Base-by-base conservation (phyloP, 2,888 invertebrate species). In the Eristalis intricaria region DNA sequence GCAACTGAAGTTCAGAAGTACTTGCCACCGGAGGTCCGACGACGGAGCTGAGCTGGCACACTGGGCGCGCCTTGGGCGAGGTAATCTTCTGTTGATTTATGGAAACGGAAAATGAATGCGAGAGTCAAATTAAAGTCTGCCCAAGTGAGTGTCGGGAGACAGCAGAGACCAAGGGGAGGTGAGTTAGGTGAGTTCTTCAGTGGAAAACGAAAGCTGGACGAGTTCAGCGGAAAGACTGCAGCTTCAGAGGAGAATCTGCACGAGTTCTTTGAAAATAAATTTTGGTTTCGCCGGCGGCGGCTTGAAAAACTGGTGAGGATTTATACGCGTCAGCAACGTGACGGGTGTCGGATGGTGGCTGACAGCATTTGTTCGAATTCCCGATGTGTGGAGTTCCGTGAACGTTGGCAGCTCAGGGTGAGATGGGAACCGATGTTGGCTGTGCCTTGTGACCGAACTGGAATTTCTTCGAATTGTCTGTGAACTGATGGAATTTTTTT, bases 41-140 rank as follows among this genome's bases (percentile, higher is more conserved):
- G 65, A 56, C 35, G n/a, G 7, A 23, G 22, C 40, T 66, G 70
- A 19, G 19, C 1, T 4, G 1, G 50, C 7, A 38, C 19, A 19
- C 19, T 29, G 29, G 64, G 66, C 63, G 68, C 63, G 29, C 26
- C 73, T 63, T 35, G 68, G 40, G 64, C 32, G 40, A 61, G 35
- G 40, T 43, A 19, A 15, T 22, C 56, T 65, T 65, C 58, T 32
- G 19, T 35, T 77, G 85, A 85, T 81, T 81, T 81, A 85, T 81
- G 56, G 15, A 66, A 76, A 66, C 32, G 13, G 60, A 79, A 64
- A 79, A 63, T 56, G 26, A 70, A 15, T 19, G 56, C 23, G 40
- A 43, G 58, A 58, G 43, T 65, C 11, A 70, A 58, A 76, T 64
- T 64, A 56, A 71, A 78, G 64, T 64, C 56, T 38, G 56, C 64